Evolutionary conservation across 2,888 invertebrate genomes (phyloP).

Genomic region (Idaea biselata): DNA sequence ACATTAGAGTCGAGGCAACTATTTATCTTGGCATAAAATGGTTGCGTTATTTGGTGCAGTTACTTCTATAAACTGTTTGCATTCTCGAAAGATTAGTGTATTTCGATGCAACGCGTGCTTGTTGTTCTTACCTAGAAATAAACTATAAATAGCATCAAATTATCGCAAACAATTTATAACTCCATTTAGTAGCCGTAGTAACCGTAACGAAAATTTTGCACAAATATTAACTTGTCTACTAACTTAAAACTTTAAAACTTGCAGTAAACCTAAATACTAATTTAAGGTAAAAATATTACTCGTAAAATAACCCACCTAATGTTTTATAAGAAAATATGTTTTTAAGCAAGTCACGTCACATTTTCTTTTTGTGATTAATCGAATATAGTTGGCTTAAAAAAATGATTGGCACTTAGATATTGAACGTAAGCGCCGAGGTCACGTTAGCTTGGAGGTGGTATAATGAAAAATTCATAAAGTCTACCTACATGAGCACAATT

Average conservation of each 20-base stretch:
- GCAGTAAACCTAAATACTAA: constrained; percentile 6
- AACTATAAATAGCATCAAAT: constrained; percentile 22
- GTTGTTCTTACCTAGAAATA: constrained; percentile 39
- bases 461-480: constrained; percentile 1
- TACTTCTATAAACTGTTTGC: constrained; percentile 64
- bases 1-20: constrained; percentile 65
- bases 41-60: constrained; percentile 53
- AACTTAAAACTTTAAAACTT: background rate
- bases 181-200: constrained; percentile 19
- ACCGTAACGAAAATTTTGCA: constrained; percentile 5
- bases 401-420: constrained; percentile 33
- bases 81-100: constrained; percentile 45
- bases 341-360: constrained; percentile 17
- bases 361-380: constrained; percentile 39
- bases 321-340: constrained; percentile 2
- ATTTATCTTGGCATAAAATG: constrained; percentile 67
- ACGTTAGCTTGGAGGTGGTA: constrained; percentile 11
- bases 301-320: constrained; percentile 18
- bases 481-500: background rate
- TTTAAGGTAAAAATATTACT: constrained; percentile 9
- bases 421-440: constrained; percentile 25
- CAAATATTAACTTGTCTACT: constrained; percentile 9
- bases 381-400: constrained; percentile 33
- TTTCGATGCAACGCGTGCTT: constrained; percentile 34
- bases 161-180: constrained; percentile 16